Percentiles rank a stretch among this genome's conserved stretches.
phyloP scores from a whole-genome alignment of 2,113 vertebrate species.

The Heterochromis multidens region DNA sequence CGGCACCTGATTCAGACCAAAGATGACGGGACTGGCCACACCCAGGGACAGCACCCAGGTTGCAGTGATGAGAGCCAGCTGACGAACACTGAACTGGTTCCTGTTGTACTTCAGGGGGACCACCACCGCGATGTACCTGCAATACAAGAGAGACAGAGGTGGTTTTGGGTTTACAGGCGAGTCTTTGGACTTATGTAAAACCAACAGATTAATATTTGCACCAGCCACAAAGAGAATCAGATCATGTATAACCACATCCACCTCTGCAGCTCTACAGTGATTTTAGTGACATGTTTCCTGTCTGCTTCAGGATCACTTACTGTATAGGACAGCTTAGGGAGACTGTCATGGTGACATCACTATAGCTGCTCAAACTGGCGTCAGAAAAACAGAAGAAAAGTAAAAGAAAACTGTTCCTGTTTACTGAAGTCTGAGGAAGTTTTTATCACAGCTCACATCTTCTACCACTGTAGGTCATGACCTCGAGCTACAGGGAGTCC shows the following conservation, averaged over 20 bases:
- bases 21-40: constrained; percentile 76
- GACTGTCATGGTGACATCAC: too few relatives aligned
- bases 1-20: constrained; percentile 73
- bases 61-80: constrained; percentile 71
- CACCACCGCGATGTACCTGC: constrained; percentile 76
- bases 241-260: background rate
- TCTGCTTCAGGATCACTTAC: too few relatives aligned
- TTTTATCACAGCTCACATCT: too few relatives aligned
- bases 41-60: constrained; percentile 76
- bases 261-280: background rate
- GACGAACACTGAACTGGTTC: constrained; percentile 76
- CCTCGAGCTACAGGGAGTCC: too few relatives aligned
- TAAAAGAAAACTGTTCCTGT: too few relatives aligned
- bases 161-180: background rate
- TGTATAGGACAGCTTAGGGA: too few relatives aligned
- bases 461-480: too few relatives aligned
- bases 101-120: constrained; percentile 78
- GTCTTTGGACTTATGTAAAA: background rate
- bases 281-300: too few relatives aligned
- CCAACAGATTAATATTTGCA: background rate
- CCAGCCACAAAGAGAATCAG: background rate
- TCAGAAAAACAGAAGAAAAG: too few relatives aligned
- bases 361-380: too few relatives aligned
- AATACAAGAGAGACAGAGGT: background rate
- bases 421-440: too few relatives aligned